Evolutionary conservation across 2,888 invertebrate genomes (phyloP), one percentile per base, ranked within the genome.

Genomic region (Isoperla grammatica): DNA sequence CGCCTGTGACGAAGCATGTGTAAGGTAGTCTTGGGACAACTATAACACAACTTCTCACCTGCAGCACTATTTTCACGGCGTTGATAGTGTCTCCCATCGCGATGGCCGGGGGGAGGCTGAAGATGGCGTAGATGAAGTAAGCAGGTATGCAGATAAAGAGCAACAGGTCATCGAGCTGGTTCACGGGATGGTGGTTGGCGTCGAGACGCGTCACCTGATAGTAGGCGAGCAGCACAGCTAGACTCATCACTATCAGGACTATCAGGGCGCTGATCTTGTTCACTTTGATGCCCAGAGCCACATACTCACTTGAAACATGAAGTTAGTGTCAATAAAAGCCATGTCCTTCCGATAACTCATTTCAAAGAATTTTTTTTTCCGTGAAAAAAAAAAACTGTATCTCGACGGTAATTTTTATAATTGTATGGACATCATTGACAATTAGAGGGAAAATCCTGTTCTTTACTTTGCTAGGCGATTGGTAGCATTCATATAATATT

Each of bases 91-190:
- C 79, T 1, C 75, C 65, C 45, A 79, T 75, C 46, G 74, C 77
- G 39, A 85, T 75, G 0, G 85, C 85, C 0, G 88, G 85, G 11
- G 85, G 76, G 66, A 87, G 77, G 63, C 84, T 85, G 61, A 88
- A 81, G 43, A 85, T 80, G 0, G 84, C 82, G 69, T 86, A 85
- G 66, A 87, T 74, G 69, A 87, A 85, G 74, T 85, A 87, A n/a
- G 86, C 86, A 0, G 88, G 88, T 15, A 87, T 74, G 62, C 87
- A 86, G 55, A 87, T 80, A 68, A 86, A 85, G 1, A 88, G 76
- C 1, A 88, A 74, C 1, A 87, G 78, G 67, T 87, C 87, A 66
- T 88, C 88, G 23, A 88, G 76, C 12, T 82, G 72, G 1, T 85
- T 83, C 42, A 84, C 78, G 3, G 83, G 81, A 61, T 82, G 81